Evolutionary conservation across 2,888 invertebrate genomes (phyloP).

Genomic region (Phragmatobia fuliginosa): DNA sequence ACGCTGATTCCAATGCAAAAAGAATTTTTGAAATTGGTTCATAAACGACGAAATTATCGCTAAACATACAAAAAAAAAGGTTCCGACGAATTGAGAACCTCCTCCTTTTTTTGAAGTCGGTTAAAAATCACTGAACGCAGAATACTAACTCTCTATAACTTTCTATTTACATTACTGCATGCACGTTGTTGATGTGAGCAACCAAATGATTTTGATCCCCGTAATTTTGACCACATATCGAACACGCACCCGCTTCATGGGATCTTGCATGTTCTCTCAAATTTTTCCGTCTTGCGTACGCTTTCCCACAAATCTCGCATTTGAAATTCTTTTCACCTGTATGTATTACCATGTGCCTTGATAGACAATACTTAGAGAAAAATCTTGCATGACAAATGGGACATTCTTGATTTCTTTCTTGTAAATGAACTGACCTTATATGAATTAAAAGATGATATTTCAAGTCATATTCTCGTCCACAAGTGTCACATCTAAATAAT

Average conservation of each 20-base stretch:
- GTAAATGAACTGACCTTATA: slow-evolving; percentile 72
- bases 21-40: too few relatives aligned
- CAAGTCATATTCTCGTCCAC: slow-evolving; percentile 71
- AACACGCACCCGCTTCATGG: slow-evolving; percentile 60
- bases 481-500: slow-evolving; percentile 68
- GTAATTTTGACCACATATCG: slow-evolving; percentile 59
- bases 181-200: slow-evolving; percentile 53
- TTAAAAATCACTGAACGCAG: too few relatives aligned
- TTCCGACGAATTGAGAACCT: too few relatives aligned
- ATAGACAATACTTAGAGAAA: slow-evolving; percentile 74
- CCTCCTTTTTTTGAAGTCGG: too few relatives aligned
- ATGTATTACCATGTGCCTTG: slow-evolving; percentile 82
- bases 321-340: slow-evolving; percentile 82
- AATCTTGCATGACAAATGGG: slow-evolving; percentile 69
- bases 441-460: slow-evolving; percentile 73
- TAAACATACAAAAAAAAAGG: too few relatives aligned
- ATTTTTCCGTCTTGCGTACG: slow-evolving; percentile 71
- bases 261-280: slow-evolving; percentile 65
- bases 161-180: slow-evolving; percentile 35
- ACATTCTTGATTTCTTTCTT: slow-evolving; percentile 75
- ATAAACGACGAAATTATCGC: too few relatives aligned
- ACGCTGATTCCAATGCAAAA: too few relatives aligned
- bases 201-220: slow-evolving; percentile 55
- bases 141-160: neutral
- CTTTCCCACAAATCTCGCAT: slow-evolving; percentile 80